Percentiles rank a stretch among this genome's conserved stretches.
phyloP scores from a whole-genome alignment of 2,113 vertebrate species.

The Melospiza georgiana region DNA sequence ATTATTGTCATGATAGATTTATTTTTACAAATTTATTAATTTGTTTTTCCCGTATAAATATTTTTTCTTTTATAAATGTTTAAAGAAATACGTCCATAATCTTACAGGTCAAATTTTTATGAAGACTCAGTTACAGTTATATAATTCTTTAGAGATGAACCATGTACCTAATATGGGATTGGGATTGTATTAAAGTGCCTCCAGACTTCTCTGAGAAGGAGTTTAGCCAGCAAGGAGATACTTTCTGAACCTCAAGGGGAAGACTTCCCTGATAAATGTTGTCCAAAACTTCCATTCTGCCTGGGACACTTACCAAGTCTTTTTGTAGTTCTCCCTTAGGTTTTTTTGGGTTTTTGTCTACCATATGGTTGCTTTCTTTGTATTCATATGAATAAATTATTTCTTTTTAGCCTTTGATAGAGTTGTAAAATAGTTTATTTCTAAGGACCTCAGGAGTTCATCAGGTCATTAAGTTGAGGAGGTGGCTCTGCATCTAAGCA shows the following conservation, averaged over 20 bases:
- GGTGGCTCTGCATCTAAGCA: accelerated
- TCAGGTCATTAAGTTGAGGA: accelerated
- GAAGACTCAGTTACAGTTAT: accelerated
- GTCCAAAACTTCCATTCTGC: neutral
- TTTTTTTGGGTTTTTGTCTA: accelerated
- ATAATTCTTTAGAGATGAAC: neutral
- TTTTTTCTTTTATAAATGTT: accelerated
- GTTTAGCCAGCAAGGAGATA: neutral
- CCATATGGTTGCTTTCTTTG: accelerated
- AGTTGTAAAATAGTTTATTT: accelerated
- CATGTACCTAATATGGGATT: accelerated
- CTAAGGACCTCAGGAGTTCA: accelerated
- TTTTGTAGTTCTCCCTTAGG: accelerated
- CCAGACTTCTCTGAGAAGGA: neutral
- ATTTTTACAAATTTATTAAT: neutral
- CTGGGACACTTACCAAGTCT: accelerated
- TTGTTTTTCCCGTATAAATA: accelerated
- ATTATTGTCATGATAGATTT: accelerated
- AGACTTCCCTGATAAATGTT: neutral
- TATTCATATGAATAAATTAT: accelerated
- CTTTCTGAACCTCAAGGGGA: accelerated
- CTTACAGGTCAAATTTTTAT: accelerated
- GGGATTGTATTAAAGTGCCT: accelerated
- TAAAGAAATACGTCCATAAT: too few species aligned
- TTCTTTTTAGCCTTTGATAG: accelerated